These are phyloP conservation scores for Xestia ashworthii DNA, from an alignment of 2,888 invertebrate genomes.

Conservation along the genomic window DNA sequence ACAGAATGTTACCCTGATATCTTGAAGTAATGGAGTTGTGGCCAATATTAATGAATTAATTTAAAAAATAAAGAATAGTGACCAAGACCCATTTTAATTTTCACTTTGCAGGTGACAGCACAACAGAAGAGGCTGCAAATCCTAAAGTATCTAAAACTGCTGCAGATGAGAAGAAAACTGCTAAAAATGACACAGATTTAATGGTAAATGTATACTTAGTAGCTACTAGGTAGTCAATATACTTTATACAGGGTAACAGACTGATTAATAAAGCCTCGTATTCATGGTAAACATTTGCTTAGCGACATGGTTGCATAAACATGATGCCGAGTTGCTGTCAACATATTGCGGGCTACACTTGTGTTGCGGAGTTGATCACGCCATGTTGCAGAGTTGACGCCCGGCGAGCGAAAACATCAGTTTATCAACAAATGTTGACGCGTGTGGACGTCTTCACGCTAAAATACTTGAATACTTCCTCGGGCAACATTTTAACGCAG, in stretches of 20 bases:
- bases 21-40: neutral
- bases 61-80: neutral
- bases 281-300: too few species aligned
- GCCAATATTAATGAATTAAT: neutral
- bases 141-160: slow-evolving; percentile 86
- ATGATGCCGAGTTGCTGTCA: too few species aligned
- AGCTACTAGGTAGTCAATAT: neutral
- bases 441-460: too few species aligned
- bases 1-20: neutral
- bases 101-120: slow-evolving; percentile 75
- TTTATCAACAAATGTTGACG: too few species aligned
- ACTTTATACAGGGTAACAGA: neutral
- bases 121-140: slow-evolving; percentile 79
- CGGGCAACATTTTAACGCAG: too few species aligned
- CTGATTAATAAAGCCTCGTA: too few species aligned
- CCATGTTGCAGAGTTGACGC: too few species aligned
- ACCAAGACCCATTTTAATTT: neutral
- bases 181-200: slow-evolving; percentile 92
- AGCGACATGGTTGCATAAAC: too few species aligned
- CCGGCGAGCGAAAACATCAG: too few species aligned
- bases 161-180: slow-evolving; percentile 90
- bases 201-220: slow-evolving; percentile 88
- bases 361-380: too few species aligned
- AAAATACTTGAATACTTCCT: too few species aligned
- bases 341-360: too few species aligned